These are phyloP conservation scores for Labia minor DNA, from an alignment of 2,888 invertebrate genomes.

Conservation along the genomic window DNA sequence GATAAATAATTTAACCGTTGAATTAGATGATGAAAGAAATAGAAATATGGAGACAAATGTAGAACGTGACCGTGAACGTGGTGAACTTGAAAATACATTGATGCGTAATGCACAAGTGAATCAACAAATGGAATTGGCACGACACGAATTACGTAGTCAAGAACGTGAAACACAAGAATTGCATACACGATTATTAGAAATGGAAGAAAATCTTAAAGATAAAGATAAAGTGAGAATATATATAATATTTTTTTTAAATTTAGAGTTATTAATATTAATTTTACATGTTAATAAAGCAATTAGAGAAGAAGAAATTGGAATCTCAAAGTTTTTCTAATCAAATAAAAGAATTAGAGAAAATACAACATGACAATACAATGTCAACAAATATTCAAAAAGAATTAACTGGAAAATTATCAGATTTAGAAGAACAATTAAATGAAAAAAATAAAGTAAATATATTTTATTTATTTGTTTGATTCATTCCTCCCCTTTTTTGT, in stretches of 20 bases:
- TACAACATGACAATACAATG: slow-evolving; percentile 34
- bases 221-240: slow-evolving; percentile 38
- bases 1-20: slow-evolving; percentile 30
- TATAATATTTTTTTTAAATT: not conserved
- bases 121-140: slow-evolving; percentile 64
- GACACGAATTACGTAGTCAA: slow-evolving; percentile 59
- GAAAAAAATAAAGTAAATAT: slow-evolving; percentile 50
- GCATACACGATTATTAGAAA: slow-evolving; percentile 43
- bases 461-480: slow-evolving; percentile 15
- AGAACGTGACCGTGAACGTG: slow-evolving; percentile 44
- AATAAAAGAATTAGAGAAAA: slow-evolving; percentile 31
- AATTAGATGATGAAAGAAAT: slow-evolving; percentile 32
- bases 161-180: slow-evolving; percentile 52
- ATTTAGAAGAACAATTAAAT: slow-evolving; percentile 48
- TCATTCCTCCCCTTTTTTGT: too few species aligned
- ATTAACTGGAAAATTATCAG: slow-evolving; percentile 40
- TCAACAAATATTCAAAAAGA: slow-evolving; percentile 36
- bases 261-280: not conserved
- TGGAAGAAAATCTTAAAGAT: slow-evolving; percentile 45
- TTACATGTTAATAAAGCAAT: slow-evolving; percentile 33
- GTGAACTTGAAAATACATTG: slow-evolving; percentile 63
- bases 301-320: slow-evolving; percentile 35
- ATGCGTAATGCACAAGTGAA: slow-evolving; percentile 72
- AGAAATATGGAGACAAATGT: slow-evolving; percentile 25
- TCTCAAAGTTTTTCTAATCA: slow-evolving; percentile 29